A percentile compares a stretch with the other conserved stretches of the same genome.
Conservation (phyloP, 2,888 invertebrate genomes). For the Xylophagus ater region DNA sequence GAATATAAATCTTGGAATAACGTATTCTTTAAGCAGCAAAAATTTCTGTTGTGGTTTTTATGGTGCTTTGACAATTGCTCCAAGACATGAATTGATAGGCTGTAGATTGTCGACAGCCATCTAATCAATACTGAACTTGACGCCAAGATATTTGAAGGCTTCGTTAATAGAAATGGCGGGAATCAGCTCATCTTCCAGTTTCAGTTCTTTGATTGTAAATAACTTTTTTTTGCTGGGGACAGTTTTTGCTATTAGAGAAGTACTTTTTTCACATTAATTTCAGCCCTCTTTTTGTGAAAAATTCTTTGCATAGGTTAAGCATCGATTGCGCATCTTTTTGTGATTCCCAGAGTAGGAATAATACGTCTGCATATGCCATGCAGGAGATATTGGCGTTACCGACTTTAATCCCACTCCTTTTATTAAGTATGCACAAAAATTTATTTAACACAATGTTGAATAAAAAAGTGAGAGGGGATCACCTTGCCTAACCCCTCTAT, state of each 20-base stretch:
- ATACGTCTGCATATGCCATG: conserved; percentile 3
- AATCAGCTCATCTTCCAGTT: not conserved
- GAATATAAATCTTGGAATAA: not conserved
- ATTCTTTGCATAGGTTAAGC: not conserved
- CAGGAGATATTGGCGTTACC: not conserved
- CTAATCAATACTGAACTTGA: not conserved
- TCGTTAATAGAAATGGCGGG: not conserved
- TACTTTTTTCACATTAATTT: not conserved
- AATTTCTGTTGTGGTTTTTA: conserved; percentile 6
- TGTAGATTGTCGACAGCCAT: not conserved
- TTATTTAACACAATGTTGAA: conserved; percentile 3
- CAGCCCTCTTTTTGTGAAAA: not conserved
- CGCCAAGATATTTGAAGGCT: not conserved
- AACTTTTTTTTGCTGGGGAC: conserved; percentile 3
- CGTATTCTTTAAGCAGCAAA: not conserved
- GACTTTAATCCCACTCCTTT: not conserved
- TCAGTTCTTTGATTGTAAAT: not conserved
- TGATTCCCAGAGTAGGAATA: not conserved
- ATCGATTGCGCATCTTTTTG: not conserved
- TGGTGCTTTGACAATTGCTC: not conserved
- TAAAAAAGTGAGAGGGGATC: conserved; percentile 2
- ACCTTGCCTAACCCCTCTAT: conserved; percentile 2
- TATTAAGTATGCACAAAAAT: not conserved
- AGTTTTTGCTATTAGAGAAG: not conserved
- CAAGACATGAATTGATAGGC: not conserved